These are phyloP conservation scores for Martes martes DNA, from an alignment of 2,113 vertebrate genomes.

Conservation along the genomic window DNA sequence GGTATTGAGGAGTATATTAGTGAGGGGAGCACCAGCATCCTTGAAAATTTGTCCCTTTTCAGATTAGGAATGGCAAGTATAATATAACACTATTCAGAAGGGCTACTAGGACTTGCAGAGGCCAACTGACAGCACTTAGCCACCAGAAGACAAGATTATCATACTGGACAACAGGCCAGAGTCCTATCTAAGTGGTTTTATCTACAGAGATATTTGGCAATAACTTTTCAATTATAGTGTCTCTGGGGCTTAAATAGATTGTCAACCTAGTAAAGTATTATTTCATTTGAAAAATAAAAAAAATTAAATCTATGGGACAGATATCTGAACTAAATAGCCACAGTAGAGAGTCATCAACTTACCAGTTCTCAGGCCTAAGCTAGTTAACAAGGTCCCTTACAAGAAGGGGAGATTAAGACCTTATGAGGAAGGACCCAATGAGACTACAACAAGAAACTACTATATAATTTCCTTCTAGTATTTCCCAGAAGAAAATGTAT, in stretches of 20 bases:
- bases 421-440: neutral
- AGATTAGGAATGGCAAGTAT: neutral
- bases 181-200: neutral
- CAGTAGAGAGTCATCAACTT: neutral
- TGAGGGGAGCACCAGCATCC: neutral
- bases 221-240: neutral
- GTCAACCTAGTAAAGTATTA: neutral
- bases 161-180: neutral
- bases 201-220: neutral
- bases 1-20: neutral
- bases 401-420: neutral
- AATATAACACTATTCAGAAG: neutral
- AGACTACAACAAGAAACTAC: neutral
- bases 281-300: neutral
- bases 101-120: neutral
- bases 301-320: neutral
- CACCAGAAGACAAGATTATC: neutral
- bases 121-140: neutral
- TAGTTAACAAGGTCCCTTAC: neutral
- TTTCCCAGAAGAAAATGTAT: neutral
- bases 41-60: neutral
- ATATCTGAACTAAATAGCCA: neutral
- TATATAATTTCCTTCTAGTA: neutral
- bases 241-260: neutral
- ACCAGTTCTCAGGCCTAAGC: neutral